Conservation (phyloP, 2,797 vertebrate genomes). For the Prionace glauca region DNA sequence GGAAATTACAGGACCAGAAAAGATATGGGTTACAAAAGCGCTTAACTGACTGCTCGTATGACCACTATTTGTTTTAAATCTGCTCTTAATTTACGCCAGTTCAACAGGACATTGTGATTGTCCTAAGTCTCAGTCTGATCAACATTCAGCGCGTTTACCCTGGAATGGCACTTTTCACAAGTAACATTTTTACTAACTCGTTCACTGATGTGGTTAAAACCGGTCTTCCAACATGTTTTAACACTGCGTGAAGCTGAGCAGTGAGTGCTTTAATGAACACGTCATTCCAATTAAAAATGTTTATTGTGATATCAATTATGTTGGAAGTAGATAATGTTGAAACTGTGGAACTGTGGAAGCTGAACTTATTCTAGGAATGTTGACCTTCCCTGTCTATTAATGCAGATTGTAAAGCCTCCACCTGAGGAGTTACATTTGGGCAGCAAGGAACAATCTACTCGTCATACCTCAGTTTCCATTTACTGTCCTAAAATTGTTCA, state of each 20-base stretch:
- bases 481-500: not conserved
- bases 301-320: not conserved
- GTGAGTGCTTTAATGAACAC: not conserved
- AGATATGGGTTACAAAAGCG: not conserved
- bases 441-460: not conserved
- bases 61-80: not conserved
- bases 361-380: not conserved
- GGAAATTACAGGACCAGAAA: not conserved
- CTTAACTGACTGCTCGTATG: not conserved
- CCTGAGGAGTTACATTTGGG: not conserved
- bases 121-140: not conserved
- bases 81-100: not conserved
- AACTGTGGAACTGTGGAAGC: not conserved
- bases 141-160: not conserved
- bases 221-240: not conserved
- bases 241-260: not conserved
- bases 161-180: not conserved
- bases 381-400: not conserved
- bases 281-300: conserved; percentile 17
- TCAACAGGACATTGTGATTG: not conserved
- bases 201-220: conserved; percentile 1
- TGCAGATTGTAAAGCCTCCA: not conserved
- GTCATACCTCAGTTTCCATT: not conserved
- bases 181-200: not conserved
- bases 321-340: not conserved